Evolutionary conservation across 2,113 vertebrate species (phyloP), one percentile per base, ranked within the genome.

Genomic region (Pipa parva): DNA sequence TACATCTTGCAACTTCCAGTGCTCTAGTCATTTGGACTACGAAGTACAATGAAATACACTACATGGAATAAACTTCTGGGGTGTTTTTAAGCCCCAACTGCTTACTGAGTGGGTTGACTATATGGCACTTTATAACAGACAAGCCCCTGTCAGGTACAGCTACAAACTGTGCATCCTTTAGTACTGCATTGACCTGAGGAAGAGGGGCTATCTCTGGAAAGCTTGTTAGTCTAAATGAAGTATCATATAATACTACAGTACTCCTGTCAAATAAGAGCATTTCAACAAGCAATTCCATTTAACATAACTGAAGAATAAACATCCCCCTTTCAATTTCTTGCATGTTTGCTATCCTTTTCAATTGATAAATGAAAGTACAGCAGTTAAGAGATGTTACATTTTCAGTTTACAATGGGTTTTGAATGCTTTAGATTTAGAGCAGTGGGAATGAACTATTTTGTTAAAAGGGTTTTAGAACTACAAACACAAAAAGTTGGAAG

Each of bases 281-380:
- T 81, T 81, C 73, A 73, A 59, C 62, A 74, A 76, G 65, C 63
- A 29, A 77, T 63, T 75, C 70, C 78, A 81, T 82, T 59, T 77
- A 81, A 77, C 77, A 74, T 79, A 83, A 80, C 58, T 0, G 0
- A 80, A 76, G 67, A 59, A 72, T 79, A 74, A 85, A 80, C 74
- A 42, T 79, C 77, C 83, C 75, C 78, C 85, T 89, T 88, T 83
- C 83, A 85, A 78, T 76, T 75, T 63, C 54, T 72, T 63, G 73
- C 63, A 78, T 77, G 72, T 78, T 75, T 7, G 0, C 33, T 56
- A 71, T 54, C 25, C 25, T 71, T 62, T 65, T 69, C 70, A 62
- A 74, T 46, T 26, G 60, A 28, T 36, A 26, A 76, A 67, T 69
- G 60, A 71, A 79, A 78, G 51, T 0, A 2, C 77, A 73, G 42